These are phyloP conservation scores for Oreochromis mossambicus DNA, from an alignment of 2,797 vertebrate genomes.

Conservation along the genomic window DNA sequence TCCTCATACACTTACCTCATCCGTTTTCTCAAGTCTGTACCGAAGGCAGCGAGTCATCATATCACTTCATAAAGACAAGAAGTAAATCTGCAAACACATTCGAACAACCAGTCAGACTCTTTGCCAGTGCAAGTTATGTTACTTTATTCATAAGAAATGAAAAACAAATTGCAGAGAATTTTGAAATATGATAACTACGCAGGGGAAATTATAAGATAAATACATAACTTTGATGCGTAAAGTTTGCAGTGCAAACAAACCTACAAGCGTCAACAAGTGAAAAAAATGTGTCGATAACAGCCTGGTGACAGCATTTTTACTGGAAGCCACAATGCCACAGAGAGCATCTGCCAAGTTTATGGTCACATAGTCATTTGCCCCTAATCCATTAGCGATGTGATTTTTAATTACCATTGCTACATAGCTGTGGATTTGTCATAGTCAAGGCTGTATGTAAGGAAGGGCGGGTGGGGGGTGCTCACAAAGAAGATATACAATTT, in stretches of 20 bases:
- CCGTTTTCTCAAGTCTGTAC: constrained; percentile 6
- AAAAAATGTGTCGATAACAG: neutral
- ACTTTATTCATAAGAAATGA: neutral
- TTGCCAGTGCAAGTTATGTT: neutral
- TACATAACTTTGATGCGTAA: neutral
- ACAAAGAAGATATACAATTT: constrained; percentile 39
- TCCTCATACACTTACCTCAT: constrained; percentile 35
- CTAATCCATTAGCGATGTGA: neutral
- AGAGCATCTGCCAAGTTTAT: constrained; percentile 17
- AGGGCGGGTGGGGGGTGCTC: neutral
- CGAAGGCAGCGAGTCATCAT: constrained; percentile 22
- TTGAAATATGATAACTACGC: neutral
- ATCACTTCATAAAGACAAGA: constrained; percentile 22
- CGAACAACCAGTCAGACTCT: neutral
- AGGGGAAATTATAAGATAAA: neutral
- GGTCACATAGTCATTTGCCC: constrained; percentile 22
- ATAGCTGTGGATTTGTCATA: neutral
- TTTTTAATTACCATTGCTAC: constrained; percentile 22
- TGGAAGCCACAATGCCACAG: constrained; percentile 19
- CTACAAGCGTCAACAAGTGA: neutral
- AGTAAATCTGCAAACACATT: constrained; percentile 3
- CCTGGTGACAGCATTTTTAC: constrained; percentile 3
- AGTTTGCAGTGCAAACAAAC: neutral
- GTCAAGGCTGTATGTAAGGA: neutral
- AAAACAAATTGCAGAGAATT: neutral